Conservation (phyloP, 2,113 vertebrate genomes). For the Columbina picui region DNA sequence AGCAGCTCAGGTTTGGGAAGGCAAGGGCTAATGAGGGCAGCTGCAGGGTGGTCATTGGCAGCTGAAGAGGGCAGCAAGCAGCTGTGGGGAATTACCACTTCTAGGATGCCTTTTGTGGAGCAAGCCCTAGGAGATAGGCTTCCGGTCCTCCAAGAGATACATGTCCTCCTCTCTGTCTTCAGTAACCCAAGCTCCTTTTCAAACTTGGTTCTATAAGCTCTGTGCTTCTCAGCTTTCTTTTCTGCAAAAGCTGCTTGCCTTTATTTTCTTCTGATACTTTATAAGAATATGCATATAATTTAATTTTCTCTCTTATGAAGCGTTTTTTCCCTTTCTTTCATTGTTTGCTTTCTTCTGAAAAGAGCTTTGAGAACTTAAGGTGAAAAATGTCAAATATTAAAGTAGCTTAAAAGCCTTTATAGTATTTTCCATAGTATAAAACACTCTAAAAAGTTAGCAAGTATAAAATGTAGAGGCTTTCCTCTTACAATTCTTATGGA, state of each 20-base stretch:
- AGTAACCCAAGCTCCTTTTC: background rate
- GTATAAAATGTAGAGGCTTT: background rate
- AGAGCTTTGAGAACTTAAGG: background rate
- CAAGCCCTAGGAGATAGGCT: background rate
- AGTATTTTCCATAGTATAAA: background rate
- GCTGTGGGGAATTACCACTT: background rate
- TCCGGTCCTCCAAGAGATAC: background rate
- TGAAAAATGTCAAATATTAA: background rate
- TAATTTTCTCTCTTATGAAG: background rate
- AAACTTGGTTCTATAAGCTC: background rate
- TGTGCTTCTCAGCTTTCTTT: background rate
- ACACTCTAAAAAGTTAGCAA: background rate
- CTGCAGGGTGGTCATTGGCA: rapidly evolving
- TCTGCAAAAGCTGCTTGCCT: background rate
- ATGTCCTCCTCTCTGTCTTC: background rate
- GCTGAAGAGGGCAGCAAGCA: background rate
- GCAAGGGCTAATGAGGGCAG: background rate
- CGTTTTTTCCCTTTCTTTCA: background rate
- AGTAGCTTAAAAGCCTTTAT: background rate
- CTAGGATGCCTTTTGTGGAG: background rate
- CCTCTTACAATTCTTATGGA: background rate
- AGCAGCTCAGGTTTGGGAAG: background rate
- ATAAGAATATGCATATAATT: background rate
- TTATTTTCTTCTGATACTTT: background rate
- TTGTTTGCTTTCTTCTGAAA: background rate